These are phyloP conservation scores for Spilogale gracilis DNA, from an alignment of 2,113 vertebrate genomes.

Conservation along the genomic window DNA sequence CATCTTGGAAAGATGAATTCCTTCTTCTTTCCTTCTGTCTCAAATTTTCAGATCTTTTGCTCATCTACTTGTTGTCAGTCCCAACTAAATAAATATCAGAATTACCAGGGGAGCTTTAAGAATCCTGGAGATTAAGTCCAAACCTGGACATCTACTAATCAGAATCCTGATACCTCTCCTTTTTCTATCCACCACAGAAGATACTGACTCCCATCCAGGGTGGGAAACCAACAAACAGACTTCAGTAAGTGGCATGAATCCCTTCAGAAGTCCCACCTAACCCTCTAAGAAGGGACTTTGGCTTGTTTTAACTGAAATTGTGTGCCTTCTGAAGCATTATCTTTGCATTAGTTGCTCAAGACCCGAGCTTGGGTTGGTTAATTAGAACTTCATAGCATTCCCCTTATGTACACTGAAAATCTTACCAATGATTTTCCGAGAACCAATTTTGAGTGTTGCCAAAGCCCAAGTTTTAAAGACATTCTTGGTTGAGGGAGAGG, in stretches of 20 bases:
- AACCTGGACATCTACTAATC: background rate
- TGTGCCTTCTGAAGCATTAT: background rate
- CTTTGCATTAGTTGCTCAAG: background rate
- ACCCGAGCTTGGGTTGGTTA: background rate
- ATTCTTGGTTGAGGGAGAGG: conserved; percentile 11
- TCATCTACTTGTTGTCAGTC: background rate
- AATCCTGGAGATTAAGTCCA: background rate
- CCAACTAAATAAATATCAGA: background rate
- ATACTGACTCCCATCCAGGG: background rate
- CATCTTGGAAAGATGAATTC: conserved; percentile 18
- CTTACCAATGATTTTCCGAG: background rate
- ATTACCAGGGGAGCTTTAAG: background rate
- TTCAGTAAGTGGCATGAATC: background rate
- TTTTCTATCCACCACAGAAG: background rate
- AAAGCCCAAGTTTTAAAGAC: conserved; percentile 52
- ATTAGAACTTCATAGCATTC: conserved; percentile 54
- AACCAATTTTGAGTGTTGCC: conserved; percentile 31
- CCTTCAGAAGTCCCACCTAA: background rate
- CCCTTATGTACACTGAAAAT: conserved; percentile 24
- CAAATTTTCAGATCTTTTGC: background rate
- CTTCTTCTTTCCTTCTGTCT: background rate
- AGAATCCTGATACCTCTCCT: background rate
- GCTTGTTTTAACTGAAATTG: background rate
- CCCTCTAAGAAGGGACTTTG: background rate
- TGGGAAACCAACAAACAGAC: background rate